Base-by-base conservation (phyloP, 2,797 vertebrate species). In the Emys orbicularis region DNA sequence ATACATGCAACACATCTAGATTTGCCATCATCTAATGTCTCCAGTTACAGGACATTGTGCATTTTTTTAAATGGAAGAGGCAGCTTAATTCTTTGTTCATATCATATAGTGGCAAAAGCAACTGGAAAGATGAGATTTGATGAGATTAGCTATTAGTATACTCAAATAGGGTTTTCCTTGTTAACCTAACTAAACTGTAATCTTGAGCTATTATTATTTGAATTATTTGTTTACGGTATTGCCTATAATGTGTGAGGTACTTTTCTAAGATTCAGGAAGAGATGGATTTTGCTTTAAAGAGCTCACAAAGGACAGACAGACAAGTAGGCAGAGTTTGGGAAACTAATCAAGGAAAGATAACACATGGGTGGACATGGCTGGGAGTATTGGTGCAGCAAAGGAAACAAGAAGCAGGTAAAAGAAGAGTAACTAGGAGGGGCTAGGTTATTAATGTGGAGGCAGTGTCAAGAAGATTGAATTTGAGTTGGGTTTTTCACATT, bases 181-280 rank as follows among this genome's bases (percentile, higher is more conserved):
- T 11, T 74, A 74, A 44, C 9, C 11, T 41, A 37, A 23, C 16
- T 72, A 72, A 44, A 21, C 3, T 83, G 23, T 79, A 34, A 27
- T 6, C 2, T 10, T n/a, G 0, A 4, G 18, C 2, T 44, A 81
- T 23, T 4, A 44, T 49, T 56, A 0, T 0, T 0, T 27, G 47
- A 84, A 77, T 87, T 16, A 8, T 72, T 72, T 37, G 19, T 72
- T 72, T 37, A 72, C 4, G 2, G 18, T 21, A 72, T 19, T 41
- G n/a, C 44, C 8, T 12, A 4, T 37, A 6, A 4, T 54, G 16
- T 11, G 31, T 79, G 25, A 31, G 44, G 65, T 34, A 0, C 6
- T 54, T n/a, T 15, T 16, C 41, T 83, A 76, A 92, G 61, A 54
- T 5, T 59, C 5, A 49, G n/a, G 50, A 54, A 80, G 5, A 87